phyloP scores from a whole-genome alignment of 2,888 invertebrate species.

The Xestia sexstrigata region DNA sequence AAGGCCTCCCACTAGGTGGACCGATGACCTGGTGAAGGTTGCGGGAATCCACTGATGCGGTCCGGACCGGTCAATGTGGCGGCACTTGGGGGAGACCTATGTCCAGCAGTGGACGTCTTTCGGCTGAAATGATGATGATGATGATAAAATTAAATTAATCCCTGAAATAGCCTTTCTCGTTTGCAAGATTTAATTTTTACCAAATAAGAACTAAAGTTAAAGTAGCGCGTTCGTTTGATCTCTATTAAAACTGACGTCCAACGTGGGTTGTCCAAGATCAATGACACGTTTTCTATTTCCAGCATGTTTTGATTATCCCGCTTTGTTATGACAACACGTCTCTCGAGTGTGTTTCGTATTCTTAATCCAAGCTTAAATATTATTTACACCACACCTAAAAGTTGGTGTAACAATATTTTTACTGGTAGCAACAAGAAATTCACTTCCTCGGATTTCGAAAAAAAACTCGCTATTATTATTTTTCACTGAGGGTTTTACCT shows the following conservation, averaged over 20 bases:
- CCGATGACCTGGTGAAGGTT: no score
- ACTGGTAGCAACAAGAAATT: conserved; percentile 34
- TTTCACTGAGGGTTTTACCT: conserved; percentile 50
- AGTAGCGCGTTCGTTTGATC: conserved; percentile 47
- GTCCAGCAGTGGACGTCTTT: no score
- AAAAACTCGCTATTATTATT: conserved; percentile 50
- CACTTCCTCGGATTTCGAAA: conserved; percentile 44
- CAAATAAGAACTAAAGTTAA: conserved; percentile 46
- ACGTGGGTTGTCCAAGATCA: conserved; percentile 50
- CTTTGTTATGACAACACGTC: conserved; percentile 44
- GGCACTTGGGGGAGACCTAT: no score
- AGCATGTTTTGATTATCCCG: conserved; percentile 43
- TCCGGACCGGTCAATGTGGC: no score
- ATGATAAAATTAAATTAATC: conserved; percentile 31
- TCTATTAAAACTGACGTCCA: conserved; percentile 35
- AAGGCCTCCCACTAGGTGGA: no score
- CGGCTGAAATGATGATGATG: no score
- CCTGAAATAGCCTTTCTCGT: conserved; percentile 33
- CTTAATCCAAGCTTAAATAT: conserved; percentile 34
- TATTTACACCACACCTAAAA: conserved; percentile 14
- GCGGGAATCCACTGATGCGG: no score
- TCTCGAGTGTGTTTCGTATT: conserved; percentile 22
- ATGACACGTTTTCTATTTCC: conserved; percentile 50
- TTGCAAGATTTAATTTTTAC: conserved; percentile 40
- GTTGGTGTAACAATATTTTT: conserved; percentile 31